A percentile compares a stretch with the other conserved stretches of the same genome.
Conservation (phyloP, 2,797 vertebrate species). For the Chaunax sp. region DNA sequence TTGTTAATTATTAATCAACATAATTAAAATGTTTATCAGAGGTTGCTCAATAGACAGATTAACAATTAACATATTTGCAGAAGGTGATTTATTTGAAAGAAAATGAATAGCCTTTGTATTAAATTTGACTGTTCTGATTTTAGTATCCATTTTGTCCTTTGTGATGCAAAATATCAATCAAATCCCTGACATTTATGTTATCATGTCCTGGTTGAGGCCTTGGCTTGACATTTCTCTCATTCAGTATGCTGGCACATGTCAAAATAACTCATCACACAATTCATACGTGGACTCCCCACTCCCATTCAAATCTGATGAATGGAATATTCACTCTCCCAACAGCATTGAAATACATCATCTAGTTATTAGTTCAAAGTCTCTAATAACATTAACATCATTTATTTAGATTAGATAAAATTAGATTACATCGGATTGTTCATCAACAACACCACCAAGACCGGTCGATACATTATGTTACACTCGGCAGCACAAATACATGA, state of each 20-base stretch:
- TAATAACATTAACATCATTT: conserved; percentile 18
- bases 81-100: background rate
- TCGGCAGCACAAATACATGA: background rate
- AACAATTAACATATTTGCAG: conserved; percentile 2
- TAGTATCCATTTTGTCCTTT: background rate
- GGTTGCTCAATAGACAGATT: background rate
- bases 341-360: conserved; percentile 13
- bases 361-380: conserved; percentile 20
- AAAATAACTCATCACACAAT: conserved; percentile 43
- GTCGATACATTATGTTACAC: background rate
- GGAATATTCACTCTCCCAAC: conserved; percentile 7
- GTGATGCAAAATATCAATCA: conserved; percentile 27
- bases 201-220: conserved; percentile 6
- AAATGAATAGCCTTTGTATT: background rate
- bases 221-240: conserved; percentile 37
- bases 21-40: conserved; percentile 18
- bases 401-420: background rate
- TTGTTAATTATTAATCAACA: background rate
- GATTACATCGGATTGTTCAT: background rate
- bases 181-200: conserved; percentile 8
- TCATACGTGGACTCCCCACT: conserved; percentile 20
- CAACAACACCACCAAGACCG: background rate
- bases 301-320: conserved; percentile 23
- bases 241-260: conserved; percentile 23
- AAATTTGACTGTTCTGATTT: conserved; percentile 2